phyloP scores from a whole-genome alignment of 2,888 invertebrate genomes.

The Hirtodrosophila trivittata region DNA sequence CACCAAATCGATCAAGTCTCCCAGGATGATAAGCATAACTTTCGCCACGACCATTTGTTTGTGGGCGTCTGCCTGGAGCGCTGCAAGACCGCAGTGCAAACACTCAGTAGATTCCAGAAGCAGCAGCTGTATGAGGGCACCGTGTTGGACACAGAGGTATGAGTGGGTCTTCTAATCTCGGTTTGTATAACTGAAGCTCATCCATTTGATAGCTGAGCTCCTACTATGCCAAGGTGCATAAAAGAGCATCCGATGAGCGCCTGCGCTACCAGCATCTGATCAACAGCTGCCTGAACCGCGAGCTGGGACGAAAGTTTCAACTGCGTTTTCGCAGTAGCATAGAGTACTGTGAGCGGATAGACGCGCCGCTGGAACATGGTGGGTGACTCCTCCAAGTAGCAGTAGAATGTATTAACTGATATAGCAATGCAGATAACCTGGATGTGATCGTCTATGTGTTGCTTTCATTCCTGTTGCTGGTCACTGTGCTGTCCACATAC shows the following conservation, averaged over 20 bases:
- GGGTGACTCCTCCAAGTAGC: conserved; percentile 10
- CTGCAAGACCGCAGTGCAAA: conserved; percentile 54
- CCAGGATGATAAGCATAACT: conserved; percentile 63
- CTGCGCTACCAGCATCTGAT: conserved; percentile 63
- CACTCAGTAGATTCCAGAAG: conserved; percentile 40
- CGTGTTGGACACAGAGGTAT: conserved; percentile 52
- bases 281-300: conserved; percentile 73
- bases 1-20: conserved; percentile 69
- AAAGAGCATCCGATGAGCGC: conserved; percentile 60
- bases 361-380: conserved; percentile 52
- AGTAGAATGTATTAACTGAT: not conserved
- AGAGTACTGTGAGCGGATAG: conserved; percentile 75
- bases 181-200: not conserved
- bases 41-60: conserved; percentile 74
- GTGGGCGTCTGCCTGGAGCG: conserved; percentile 77
- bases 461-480: conserved; percentile 39
- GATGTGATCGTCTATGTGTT: conserved; percentile 55
- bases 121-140: conserved; percentile 48
- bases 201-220: conserved; percentile 49
- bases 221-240: conserved; percentile 70
- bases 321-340: conserved; percentile 70
- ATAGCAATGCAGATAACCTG: conserved; percentile 50
- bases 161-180: not conserved
- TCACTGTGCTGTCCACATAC: conserved; percentile 37
- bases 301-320: conserved; percentile 47